Evolutionary conservation across 2,888 invertebrate species (phyloP).

Genomic region (Ptilodon capucinus): DNA sequence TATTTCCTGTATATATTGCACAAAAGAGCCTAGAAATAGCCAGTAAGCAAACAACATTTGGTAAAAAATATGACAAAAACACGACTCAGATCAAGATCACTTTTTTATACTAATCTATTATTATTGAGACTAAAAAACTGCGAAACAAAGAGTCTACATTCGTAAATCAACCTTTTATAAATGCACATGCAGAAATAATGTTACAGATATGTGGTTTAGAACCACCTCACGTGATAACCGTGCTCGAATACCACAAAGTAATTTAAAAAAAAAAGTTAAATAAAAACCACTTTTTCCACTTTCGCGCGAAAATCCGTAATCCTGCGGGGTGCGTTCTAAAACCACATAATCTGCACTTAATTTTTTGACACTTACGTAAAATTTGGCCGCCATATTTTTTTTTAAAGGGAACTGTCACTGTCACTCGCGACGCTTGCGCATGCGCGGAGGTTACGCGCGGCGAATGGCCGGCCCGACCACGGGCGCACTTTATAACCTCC

Average conservation of each 20-base stretch:
- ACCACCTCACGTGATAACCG: constrained; percentile 51
- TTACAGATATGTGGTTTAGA: constrained; percentile 70
- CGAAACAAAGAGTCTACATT: background rate
- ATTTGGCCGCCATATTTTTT: constrained; percentile 74
- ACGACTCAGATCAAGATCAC: background rate
- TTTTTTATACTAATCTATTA: background rate
- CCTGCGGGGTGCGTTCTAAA: constrained; percentile 64
- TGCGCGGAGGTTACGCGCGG: constrained; percentile 72
- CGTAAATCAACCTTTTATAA: constrained; percentile 2
- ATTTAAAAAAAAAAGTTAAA: constrained; percentile 17
- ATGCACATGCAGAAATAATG: constrained; percentile 56
- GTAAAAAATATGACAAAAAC: background rate
- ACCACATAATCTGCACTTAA: constrained; percentile 70
- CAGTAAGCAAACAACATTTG: background rate
- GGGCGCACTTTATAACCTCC: constrained; percentile 70
- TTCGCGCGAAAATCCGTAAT: constrained; percentile 33
- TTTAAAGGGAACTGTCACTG: constrained; percentile 67
- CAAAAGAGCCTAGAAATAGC: background rate
- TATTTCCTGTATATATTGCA: background rate
- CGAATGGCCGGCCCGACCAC: constrained; percentile 63
- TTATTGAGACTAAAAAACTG: background rate
- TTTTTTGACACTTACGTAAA: constrained; percentile 78
- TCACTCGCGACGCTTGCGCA: constrained; percentile 72
- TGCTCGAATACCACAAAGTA: constrained; percentile 20
- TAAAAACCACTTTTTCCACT: constrained; percentile 33